Percentiles rank a stretch among this genome's conserved stretches.
Conservation (phyloP, 1,140 invertebrate species). For the Drosophila azteca region DNA sequence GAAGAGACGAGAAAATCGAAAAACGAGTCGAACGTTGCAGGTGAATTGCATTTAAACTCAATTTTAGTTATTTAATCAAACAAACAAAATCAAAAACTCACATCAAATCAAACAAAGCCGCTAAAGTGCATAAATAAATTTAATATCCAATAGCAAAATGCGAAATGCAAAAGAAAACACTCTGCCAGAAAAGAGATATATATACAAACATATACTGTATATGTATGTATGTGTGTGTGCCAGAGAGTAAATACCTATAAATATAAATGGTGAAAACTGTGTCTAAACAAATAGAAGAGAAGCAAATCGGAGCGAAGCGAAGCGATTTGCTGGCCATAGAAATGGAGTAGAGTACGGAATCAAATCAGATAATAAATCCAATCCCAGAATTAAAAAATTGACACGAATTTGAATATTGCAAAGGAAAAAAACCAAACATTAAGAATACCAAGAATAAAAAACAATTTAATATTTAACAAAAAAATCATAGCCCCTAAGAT, state of each 20-base stretch:
- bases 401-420: slow-evolving; percentile 14
- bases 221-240: slow-evolving; percentile 22
- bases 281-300: slow-evolving; percentile 41
- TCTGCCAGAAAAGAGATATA: slow-evolving; percentile 20
- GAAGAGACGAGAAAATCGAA: slow-evolving; percentile 7
- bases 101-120: slow-evolving; percentile 68
- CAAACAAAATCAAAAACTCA: slow-evolving; percentile 59
- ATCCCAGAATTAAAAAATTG: not conserved
- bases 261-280: slow-evolving; percentile 42
- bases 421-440: slow-evolving; percentile 6
- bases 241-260: slow-evolving; percentile 49
- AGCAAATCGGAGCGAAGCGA: no score
- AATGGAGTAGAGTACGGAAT: slow-evolving; percentile 18
- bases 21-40: slow-evolving; percentile 52
- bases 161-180: slow-evolving; percentile 33
- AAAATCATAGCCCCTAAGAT: slow-evolving; percentile 21
- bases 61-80: slow-evolving; percentile 59
- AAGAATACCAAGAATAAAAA: slow-evolving; percentile 23
- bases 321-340: slow-evolving; percentile 3
- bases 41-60: slow-evolving; percentile 71
- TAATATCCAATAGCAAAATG: slow-evolving; percentile 52
- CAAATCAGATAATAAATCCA: slow-evolving; percentile 43
- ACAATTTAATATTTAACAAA: slow-evolving; percentile 32
- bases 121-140: slow-evolving; percentile 63
- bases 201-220: slow-evolving; percentile 12